Evolutionary conservation across 53 echinoderm and acorn worm genomes (phyloP).

Genomic region (Holothuria scabra): DNA sequence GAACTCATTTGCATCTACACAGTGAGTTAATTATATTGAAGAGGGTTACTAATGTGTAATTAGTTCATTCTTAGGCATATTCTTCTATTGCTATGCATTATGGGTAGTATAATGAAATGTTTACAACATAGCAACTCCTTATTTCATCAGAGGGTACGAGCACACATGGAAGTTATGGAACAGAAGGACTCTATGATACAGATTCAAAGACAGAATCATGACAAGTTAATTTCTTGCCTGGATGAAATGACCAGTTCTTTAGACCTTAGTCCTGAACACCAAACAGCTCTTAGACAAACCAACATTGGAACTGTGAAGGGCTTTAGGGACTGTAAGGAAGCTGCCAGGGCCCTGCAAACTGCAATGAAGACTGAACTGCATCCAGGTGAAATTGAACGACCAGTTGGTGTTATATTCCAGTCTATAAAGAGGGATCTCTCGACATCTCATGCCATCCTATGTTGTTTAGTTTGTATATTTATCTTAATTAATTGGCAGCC

Average conservation of each 20-base stretch:
- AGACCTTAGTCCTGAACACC: conserved; percentile 78
- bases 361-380: conserved; percentile 84
- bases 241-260: conserved; percentile 72
- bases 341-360: conserved; percentile 81
- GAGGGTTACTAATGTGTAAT: too few species aligned
- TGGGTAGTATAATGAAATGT: too few species aligned
- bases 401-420: too few species aligned
- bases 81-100: too few species aligned
- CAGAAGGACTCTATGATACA: conserved; percentile 99
- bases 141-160: conserved; percentile 51
- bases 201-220: conserved; percentile 91
- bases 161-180: conserved; percentile 99
- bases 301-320: conserved; percentile 82
- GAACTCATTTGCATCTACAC: too few species aligned
- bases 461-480: too few species aligned
- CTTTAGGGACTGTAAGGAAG: conserved; percentile 87
- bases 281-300: conserved; percentile 74
- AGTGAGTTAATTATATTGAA: too few species aligned
- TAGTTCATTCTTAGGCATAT: too few species aligned
- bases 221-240: conserved; percentile 68
- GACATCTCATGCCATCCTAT: too few species aligned
- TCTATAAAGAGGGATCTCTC: too few species aligned
- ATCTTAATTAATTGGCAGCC: too few species aligned
- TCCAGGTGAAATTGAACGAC: conserved; percentile 52
- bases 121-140: neutral